phyloP scores from a whole-genome alignment of 2,888 invertebrate genomes.

The Hemaris fuciformis region DNA sequence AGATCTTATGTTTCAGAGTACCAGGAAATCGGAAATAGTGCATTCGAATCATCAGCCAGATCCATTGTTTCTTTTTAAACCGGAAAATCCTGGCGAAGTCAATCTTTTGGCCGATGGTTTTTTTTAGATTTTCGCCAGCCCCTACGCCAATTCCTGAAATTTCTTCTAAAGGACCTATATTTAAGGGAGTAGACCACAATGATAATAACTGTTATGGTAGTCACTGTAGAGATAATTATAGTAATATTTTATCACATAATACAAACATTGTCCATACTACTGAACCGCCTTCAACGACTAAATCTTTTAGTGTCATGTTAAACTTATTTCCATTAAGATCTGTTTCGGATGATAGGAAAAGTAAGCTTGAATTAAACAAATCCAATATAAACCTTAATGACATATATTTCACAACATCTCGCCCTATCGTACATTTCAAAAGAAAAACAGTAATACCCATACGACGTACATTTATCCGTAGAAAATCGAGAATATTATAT shows the following conservation, averaged over 20 bases:
- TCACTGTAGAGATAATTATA: conserved; percentile 36
- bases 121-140: conserved; percentile 57
- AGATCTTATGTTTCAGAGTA: conserved; percentile 40
- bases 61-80: conserved; percentile 86
- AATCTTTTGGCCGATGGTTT: conserved; percentile 84
- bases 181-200: conserved; percentile 46
- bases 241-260: conserved; percentile 22
- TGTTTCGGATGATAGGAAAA: conserved; percentile 31
- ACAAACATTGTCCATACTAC: conserved; percentile 29
- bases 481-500: conserved; percentile 39
- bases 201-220: conserved; percentile 43
- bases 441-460: conserved; percentile 50
- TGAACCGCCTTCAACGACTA: conserved; percentile 37
- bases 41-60: conserved; percentile 73
- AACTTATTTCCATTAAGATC: conserved; percentile 83
- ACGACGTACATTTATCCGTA: conserved; percentile 41
- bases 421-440: conserved; percentile 61
- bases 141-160: conserved; percentile 35
- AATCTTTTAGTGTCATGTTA: conserved; percentile 84
- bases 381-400: conserved; percentile 37
- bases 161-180: conserved; percentile 44
- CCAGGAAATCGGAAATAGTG: conserved; percentile 41
- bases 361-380: conserved; percentile 36
- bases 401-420: conserved; percentile 63
- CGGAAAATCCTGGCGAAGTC: conserved; percentile 87